Base-by-base conservation (phyloP, 2,888 invertebrate genomes). In the Phortica okadai region DNA sequence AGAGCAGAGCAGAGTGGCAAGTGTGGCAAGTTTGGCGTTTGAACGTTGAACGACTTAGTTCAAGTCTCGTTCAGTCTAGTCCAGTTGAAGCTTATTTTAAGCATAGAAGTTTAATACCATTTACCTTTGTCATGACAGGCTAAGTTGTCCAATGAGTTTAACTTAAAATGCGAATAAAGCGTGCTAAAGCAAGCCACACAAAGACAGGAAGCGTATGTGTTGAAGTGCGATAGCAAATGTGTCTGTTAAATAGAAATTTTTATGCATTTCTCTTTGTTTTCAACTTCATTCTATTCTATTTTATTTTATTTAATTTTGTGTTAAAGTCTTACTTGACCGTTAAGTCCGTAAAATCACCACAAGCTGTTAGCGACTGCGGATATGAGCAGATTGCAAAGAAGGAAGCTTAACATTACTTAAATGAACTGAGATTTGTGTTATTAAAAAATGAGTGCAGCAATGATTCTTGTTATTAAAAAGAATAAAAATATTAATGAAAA, bases 121-220 rank as follows among this genome's bases (percentile, higher is more conserved):
- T 85, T 83, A 85, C 85, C 85, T 87, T 80, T 80, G 74, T 66
- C 79, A 80, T 41, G 67, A 67, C 67, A 44, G 67, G 14, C 33
- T 67, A 59, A 16, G 59, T 59, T 11, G 50, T 50, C 7, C 14
- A 11, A 16, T 11, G n/a, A 21, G 59, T n/a, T 59, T n/a, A 59
- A 59, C 54, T 5, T 54, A 54, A 54, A 14, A n/a, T n/a, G n/a
- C 0, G 33, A 33, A 33, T 33, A 1, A 33, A 33, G 33, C 33
- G 33, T 33, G 33, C 33, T 33, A 33, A 33, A 2, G 54, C 54
- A n/a, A 54, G 11, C n/a, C n/a, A n/a, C 5, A 54, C n/a, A 2
- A 54, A n/a, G 11, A 54, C 54, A 54, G 5, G 54, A 0, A 54
- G 2, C n/a, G 54, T n/a, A 54, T 54, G 33, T 33, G 33, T 33